These are phyloP conservation scores for Chelidonichthys spinosus DNA, from an alignment of 2,797 vertebrate species.

Conservation along the genomic window DNA sequence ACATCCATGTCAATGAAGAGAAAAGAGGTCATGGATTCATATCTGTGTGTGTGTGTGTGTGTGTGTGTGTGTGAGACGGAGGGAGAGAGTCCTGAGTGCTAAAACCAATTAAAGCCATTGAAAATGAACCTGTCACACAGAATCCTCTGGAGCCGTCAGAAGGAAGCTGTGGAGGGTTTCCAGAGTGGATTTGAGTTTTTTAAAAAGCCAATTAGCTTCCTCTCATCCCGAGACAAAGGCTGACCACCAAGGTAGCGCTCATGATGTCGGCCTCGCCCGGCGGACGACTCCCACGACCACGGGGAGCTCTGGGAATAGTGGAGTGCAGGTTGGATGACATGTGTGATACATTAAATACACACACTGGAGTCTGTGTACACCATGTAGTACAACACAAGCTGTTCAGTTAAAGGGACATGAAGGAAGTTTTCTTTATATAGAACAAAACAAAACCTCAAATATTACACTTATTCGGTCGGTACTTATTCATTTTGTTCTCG, in stretches of 20 bases:
- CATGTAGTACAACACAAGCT: background rate
- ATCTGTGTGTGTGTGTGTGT: background rate
- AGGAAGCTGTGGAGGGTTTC: constrained; percentile 62
- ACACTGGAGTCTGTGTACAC: background rate
- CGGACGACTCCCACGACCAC: constrained; percentile 19
- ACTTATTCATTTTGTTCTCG: background rate
- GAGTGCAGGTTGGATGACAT: background rate
- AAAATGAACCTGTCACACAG: constrained; percentile 85
- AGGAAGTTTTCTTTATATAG: background rate
- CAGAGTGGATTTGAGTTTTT: constrained; percentile 79
- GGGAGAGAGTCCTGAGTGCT: constrained; percentile 62
- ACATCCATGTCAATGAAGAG: constrained; percentile 20
- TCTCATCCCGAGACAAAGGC: constrained; percentile 57
- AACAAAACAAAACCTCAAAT: background rate
- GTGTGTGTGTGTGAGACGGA: background rate
- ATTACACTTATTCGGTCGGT: background rate
- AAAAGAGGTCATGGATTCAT: constrained; percentile 34
- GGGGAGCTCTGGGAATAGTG: constrained; percentile 39
- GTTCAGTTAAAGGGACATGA: background rate
- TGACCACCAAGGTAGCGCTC: constrained; percentile 52
- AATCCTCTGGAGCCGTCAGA: constrained; percentile 82
- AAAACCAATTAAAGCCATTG: constrained; percentile 84
- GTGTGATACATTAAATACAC: background rate
- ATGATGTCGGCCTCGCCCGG: constrained; percentile 40
- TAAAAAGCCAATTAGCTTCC: constrained; percentile 73